A percentile compares a stretch with the other conserved stretches of the same genome.
These are phyloP conservation scores for Apis dorsata DNA, from an alignment of 1,140 invertebrate species.

Conservation along the genomic window DNA sequence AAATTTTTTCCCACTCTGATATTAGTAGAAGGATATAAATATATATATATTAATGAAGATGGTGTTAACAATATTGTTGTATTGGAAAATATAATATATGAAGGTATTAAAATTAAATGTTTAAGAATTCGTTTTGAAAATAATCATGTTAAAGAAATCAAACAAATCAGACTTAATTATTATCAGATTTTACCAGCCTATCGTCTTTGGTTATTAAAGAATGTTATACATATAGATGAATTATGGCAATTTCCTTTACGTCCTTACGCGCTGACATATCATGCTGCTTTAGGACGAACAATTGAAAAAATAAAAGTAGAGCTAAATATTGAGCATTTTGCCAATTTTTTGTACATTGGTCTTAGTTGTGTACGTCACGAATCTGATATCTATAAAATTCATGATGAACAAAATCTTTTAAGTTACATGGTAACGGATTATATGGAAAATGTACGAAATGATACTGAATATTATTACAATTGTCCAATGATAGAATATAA, in stretches of 20 bases:
- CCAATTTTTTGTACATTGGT: slow-evolving; percentile 8
- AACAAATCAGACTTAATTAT: neutral
- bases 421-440: neutral
- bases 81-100: neutral
- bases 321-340: neutral
- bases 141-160: rapidly evolving
- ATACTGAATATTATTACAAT: slow-evolving; percentile 16
- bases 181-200: slow-evolving; percentile 23
- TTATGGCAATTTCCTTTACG: slow-evolving; percentile 20
- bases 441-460: neutral
- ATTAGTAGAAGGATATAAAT: neutral
- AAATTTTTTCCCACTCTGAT: slow-evolving; percentile 14
- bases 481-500: neutral
- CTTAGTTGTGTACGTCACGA: neutral
- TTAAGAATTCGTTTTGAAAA: neutral
- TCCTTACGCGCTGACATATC: slow-evolving; percentile 11
- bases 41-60: neutral
- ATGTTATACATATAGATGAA: rapidly evolving
- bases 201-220: neutral
- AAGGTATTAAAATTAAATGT: rapidly evolving
- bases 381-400: slow-evolving; percentile 3
- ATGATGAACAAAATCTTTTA: neutral
- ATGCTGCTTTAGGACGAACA: neutral
- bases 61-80: neutral
- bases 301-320: neutral